Base-by-base conservation (phyloP, 1,140 invertebrate genomes). In the Andricus grossulariae region DNA sequence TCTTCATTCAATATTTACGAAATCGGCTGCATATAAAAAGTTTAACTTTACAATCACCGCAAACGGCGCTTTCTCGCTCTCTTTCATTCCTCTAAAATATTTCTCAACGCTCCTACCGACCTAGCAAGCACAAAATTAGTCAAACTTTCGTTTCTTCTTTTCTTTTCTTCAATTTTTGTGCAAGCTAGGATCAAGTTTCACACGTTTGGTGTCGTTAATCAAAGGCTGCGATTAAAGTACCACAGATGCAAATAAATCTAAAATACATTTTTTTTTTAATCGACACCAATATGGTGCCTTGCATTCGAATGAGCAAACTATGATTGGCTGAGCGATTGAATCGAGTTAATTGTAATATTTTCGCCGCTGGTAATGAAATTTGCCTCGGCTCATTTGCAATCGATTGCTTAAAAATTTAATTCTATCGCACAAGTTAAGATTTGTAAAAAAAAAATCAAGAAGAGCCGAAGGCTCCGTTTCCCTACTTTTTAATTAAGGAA, bases 21-120 rank as follows among this genome's bases (percentile, higher is more conserved):
- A 84, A 78, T 19, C 39, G 50, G 51, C 71, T 81, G 21, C 50
- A 82, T 82, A 84, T 86, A 83, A 86, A 82, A 83, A 82, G 73
- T 80, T 80, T 73, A 50, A 78, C 71, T 80, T 83, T 72, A 77
- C 77, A 78, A 83, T 77, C 82, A 84, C 79, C 79, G 80, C 82
- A 70, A 84, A 83, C 79, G 81, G 72, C 74, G 82, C 55, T 80
- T 73, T 49, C 72, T 57, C 66, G 80, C 76, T 80, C 72, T 76
- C 54, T 81, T 55, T 73, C 79, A 54, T 77, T 70, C 74, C 50
- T 52, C 50, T 74, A 39, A 72, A 52, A 73, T 71, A 52, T 73
- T 77, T 74, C n/a, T 55, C 60, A 73, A 79, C 57, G 74, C 57
- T 21, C 51, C 60, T 57, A 73, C 45, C 72, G 51, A 70, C 21